Conservation (phyloP, 2,113 vertebrate genomes). For the Alligator sinensis region DNA sequence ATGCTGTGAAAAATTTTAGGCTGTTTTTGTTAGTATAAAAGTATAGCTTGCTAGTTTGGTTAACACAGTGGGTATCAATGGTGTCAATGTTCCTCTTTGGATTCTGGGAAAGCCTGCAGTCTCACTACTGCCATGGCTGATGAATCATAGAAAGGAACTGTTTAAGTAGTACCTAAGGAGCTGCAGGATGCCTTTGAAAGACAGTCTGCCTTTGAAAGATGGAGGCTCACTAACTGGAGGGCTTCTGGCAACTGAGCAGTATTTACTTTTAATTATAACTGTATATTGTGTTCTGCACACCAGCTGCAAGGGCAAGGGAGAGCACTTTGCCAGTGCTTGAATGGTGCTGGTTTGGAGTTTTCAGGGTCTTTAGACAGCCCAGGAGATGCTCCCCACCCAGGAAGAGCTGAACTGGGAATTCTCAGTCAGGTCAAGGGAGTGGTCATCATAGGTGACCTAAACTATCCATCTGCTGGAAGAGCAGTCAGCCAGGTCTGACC, state of each 20-base stretch:
- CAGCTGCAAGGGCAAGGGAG: constrained; percentile 21
- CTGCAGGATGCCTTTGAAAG: not conserved
- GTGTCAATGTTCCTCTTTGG: not conserved
- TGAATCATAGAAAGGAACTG: not conserved
- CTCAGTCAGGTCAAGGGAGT: too few relatives aligned
- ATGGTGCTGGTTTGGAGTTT: not conserved
- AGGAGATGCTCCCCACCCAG: constrained; percentile 25
- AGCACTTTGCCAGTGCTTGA: not conserved
- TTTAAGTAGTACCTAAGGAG: not conserved
- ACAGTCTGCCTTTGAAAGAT: not conserved
- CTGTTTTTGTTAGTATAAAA: too few relatives aligned
- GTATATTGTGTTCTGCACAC: constrained; percentile 17
- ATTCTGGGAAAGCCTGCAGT: not conserved
- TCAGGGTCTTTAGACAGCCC: constrained; percentile 27
- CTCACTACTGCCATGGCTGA: not conserved
- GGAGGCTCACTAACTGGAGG: not conserved
- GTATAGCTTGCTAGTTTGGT: too few relatives aligned
- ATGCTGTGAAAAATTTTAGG: too few relatives aligned
- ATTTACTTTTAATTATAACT: constrained; percentile 1
- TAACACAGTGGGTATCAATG: too few relatives aligned
- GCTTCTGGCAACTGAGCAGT: not conserved
- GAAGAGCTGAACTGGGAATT: too few relatives aligned
- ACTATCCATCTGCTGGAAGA: too few relatives aligned
- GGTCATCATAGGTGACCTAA: too few relatives aligned
- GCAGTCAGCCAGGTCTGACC: too few relatives aligned